Conservation (phyloP, 2,113 vertebrate genomes). For the Pyxicephalus adspersus region DNA sequence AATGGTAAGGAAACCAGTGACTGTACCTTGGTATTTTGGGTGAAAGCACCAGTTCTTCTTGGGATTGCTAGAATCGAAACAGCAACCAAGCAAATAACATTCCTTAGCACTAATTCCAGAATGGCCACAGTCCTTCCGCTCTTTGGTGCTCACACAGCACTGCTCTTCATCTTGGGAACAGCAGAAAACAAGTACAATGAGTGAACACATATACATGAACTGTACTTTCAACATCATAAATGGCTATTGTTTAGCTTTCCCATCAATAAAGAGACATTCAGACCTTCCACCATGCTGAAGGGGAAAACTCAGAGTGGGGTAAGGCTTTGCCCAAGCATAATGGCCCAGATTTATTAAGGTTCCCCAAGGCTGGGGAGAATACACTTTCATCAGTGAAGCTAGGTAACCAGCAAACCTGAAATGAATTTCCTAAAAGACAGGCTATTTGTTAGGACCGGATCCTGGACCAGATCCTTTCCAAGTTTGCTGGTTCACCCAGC, state of each 20-base stretch:
- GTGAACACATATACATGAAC: neutral
- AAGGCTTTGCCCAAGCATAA: neutral
- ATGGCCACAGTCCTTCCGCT: constrained; percentile 14
- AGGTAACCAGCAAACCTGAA: too few relatives aligned
- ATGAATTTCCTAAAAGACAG: too few relatives aligned
- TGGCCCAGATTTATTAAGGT: too few relatives aligned
- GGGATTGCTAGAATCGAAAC: neutral
- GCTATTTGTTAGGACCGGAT: too few relatives aligned
- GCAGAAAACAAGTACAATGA: neutral
- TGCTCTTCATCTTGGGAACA: neutral
- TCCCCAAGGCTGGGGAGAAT: too few relatives aligned
- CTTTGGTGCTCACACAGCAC: neutral
- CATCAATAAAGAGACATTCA: neutral
- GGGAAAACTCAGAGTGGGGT: neutral
- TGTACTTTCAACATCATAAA: neutral
- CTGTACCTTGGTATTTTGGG: neutral
- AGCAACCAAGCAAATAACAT: neutral
- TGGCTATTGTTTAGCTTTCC: neutral
- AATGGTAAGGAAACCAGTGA: too few relatives aligned
- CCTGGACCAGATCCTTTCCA: too few relatives aligned
- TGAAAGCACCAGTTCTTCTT: neutral
- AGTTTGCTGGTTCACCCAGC: too few relatives aligned
- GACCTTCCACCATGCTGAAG: accelerated
- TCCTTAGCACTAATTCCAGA: neutral
- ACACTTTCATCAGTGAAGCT: too few relatives aligned